Percentiles rank a stretch among this genome's conserved stretches.
Conservation (phyloP, 2,797 vertebrate species). For the Synaphobranchus kaupii region DNA sequence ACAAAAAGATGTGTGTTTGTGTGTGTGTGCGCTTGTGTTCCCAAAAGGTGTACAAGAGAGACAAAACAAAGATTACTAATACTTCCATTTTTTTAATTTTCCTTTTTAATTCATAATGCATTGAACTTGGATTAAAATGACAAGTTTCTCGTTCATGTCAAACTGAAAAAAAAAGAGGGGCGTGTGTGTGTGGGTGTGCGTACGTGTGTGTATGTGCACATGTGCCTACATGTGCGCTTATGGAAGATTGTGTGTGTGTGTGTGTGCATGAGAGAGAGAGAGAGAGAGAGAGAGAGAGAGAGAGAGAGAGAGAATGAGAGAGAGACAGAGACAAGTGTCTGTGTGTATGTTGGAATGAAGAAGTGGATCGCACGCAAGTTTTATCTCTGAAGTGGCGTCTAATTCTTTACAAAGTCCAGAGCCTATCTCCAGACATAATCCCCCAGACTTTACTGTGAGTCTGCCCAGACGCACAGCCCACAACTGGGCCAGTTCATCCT, state of each 20-base stretch:
- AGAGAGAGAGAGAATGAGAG: background rate
- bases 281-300: conserved; percentile 13
- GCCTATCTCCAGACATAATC: conserved; percentile 27
- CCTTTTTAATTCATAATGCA: background rate
- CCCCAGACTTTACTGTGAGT: conserved; percentile 19
- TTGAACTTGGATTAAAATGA: background rate
- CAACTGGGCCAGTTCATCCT: conserved; percentile 1
- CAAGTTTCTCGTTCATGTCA: background rate
- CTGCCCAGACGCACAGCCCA: conserved; percentile 6
- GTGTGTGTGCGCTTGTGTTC: background rate
- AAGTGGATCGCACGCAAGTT: conserved; percentile 11
- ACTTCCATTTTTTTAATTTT: background rate
- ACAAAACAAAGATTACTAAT: background rate
- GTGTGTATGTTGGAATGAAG: conserved; percentile 20
- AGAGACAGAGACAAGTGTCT: conserved; percentile 1
- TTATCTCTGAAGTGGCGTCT: conserved; percentile 30
- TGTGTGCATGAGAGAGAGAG: background rate
- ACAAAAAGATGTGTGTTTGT: background rate
- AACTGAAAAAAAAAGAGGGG: background rate
- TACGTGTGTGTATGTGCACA: background rate
- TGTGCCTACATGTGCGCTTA: background rate
- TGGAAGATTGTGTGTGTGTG: background rate
- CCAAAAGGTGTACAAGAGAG: background rate
- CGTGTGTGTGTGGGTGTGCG: conserved; percentile 28
- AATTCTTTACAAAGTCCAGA: conserved; percentile 38